A percentile compares a stretch with the other conserved stretches of the same genome.
Evolutionary conservation across 2,797 vertebrate genomes (phyloP).

Genomic region (Ibycter americanus): DNA sequence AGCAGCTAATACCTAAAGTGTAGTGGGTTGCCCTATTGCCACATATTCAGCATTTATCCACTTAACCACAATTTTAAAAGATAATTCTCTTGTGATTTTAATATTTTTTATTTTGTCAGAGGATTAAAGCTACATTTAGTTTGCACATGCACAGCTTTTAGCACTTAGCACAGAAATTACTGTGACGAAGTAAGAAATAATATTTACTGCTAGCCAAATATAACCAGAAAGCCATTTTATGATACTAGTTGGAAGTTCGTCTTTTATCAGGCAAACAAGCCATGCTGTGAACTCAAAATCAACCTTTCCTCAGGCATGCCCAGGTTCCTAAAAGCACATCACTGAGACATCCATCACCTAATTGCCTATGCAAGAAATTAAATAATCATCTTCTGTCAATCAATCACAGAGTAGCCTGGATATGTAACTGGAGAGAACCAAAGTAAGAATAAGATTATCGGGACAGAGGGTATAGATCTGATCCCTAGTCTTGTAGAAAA

Average conservation of each 20-base stretch:
- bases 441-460: not conserved
- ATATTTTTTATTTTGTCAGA: not conserved
- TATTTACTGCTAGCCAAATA: not conserved
- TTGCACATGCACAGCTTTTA: not conserved
- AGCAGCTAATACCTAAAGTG: not conserved
- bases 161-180: not conserved
- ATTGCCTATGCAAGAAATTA: not conserved
- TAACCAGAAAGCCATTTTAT: not conserved
- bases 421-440: not conserved
- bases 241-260: not conserved
- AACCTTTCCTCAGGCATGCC: not conserved
- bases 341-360: not conserved
- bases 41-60: not conserved
- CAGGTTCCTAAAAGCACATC: not conserved
- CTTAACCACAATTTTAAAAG: not conserved
- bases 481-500: not conserved
- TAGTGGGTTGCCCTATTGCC: not conserved
- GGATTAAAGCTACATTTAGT: not conserved
- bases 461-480: not conserved
- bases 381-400: not conserved
- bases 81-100: not conserved
- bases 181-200: not conserved
- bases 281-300: not conserved
- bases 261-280: not conserved
- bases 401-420: not conserved